Percentiles rank a stretch among this genome's conserved stretches.
These are phyloP conservation scores for Stenolophus ochropezus DNA, from an alignment of 2,888 invertebrate genomes.

Conservation along the genomic window DNA sequence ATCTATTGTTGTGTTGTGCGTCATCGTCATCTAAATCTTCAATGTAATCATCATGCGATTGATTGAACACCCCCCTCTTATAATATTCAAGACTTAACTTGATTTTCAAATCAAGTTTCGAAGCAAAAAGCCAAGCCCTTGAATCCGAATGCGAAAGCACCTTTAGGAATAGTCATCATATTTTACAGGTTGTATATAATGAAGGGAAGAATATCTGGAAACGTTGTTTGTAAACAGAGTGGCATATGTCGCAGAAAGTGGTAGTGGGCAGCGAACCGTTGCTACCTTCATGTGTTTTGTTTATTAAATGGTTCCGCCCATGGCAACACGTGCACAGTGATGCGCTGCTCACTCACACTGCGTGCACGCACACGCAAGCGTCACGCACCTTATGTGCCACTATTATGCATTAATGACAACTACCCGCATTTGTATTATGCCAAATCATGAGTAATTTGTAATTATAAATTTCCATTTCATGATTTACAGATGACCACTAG, in stretches of 20 bases:
- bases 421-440: conserved; percentile 47
- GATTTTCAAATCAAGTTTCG: too few species aligned
- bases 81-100: too few species aligned
- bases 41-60: too few species aligned
- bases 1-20: too few species aligned
- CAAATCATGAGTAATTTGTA: conserved; percentile 46
- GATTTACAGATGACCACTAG: conserved; percentile 22
- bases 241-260: conserved; percentile 35
- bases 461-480: conserved; percentile 23
- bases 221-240: too few species aligned
- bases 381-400: conserved; percentile 20
- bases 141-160: too few species aligned
- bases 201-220: too few species aligned
- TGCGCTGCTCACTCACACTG: conserved; percentile 33
- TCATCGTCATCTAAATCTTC: too few species aligned
- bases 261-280: conserved; percentile 44
- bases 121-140: too few species aligned
- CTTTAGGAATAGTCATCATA: too few species aligned
- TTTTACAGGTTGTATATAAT: too few species aligned
- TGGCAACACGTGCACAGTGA: conserved; percentile 45
- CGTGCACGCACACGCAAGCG: background rate
- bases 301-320: conserved; percentile 53
- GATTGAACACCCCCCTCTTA: too few species aligned
- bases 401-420: conserved; percentile 1
- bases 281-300: conserved; percentile 48